Evolutionary conservation across 92 coral and sea anemone species (phyloP), one percentile per base, ranked within the genome.

Genomic region (Muricea muricata): DNA sequence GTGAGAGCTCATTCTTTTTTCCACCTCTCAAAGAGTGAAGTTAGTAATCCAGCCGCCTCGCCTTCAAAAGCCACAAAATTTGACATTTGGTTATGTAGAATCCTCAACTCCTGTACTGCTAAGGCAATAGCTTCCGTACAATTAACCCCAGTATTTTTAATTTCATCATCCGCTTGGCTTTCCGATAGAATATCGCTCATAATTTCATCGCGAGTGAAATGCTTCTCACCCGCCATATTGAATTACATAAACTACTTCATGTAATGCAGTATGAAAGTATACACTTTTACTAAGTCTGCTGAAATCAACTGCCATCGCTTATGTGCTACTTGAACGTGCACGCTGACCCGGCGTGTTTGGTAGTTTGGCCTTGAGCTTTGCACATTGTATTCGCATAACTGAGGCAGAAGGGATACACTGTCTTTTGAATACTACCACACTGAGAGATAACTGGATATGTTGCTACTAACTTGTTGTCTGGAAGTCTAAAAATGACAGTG

Each of bases 41-140:
- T 60, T n/a, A 82, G n/a, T 37, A 71, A 50, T 31, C 50, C 77
- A 31, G 17, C 57, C 7, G 50, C 91, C 65, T 84, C 91, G 17
- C 84, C 74, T 78, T 88, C 88, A 75, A 88, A 88, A 21, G 21
- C 67, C 20, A 55, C 31, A 79, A 88, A 78, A 69, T 84, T 70
- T 24, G 72, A 83, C 15, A 73, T 63, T 11, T 52, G 80, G 31
- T 70, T 80, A 77, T 56, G 89, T 52, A 82, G 77, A 0, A 68
- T 78, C 26, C 47, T 32, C 58, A 88, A 63, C 21, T 79, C 83
- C 8, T 33, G 74, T 68, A 82, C 68, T 18, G 90, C 83, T 71
- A 13, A 34, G 56, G 52, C 39, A 9, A 87, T 81, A 52, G 75
- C 33, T 68, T 68, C 47, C 9, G n/a, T 2, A 23, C 47, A 5